phyloP scores from a whole-genome alignment of 37 sponge, comb jelly and placozoan species.

The Theonella swinhoei region DNA sequence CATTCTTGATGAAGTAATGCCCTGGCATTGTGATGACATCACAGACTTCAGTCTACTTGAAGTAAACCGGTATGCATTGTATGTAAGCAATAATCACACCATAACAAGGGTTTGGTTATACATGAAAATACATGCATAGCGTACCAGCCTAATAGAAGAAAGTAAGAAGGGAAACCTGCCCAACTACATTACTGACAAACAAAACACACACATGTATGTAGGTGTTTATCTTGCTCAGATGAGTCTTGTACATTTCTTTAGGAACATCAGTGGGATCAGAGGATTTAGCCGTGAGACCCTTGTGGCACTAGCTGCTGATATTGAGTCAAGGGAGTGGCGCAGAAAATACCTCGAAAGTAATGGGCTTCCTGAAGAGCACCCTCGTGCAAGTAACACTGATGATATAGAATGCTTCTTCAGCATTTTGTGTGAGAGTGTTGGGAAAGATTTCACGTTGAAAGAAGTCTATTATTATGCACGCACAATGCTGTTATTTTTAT shows the following conservation, averaged over 20 bases:
- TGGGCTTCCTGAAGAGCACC: background rate
- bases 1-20: slow-evolving; percentile 49
- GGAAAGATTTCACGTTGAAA: background rate
- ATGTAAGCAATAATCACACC: too few relatives aligned
- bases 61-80: slow-evolving; percentile 18
- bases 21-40: too few relatives aligned
- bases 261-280: background rate
- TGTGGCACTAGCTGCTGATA: slow-evolving; percentile 2
- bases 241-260: background rate
- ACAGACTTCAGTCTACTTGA: slow-evolving; percentile 16
- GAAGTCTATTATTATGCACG: background rate
- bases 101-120: too few relatives aligned
- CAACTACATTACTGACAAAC: too few relatives aligned
- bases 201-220: too few relatives aligned
- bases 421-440: slow-evolving; percentile 7
- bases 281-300: slow-evolving; percentile 10
- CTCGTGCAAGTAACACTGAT: slow-evolving; percentile 3
- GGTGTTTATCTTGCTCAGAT: too few relatives aligned
- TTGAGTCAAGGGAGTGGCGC: background rate
- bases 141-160: too few relatives aligned
- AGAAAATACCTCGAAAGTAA: background rate
- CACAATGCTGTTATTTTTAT: too few relatives aligned
- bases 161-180: too few relatives aligned
- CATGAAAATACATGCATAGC: too few relatives aligned
- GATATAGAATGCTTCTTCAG: slow-evolving; percentile 24